Evolutionary conservation across 1,140 invertebrate genomes (phyloP), one percentile per base, ranked within the genome.

Genomic region (Diorhabda sublineata): DNA sequence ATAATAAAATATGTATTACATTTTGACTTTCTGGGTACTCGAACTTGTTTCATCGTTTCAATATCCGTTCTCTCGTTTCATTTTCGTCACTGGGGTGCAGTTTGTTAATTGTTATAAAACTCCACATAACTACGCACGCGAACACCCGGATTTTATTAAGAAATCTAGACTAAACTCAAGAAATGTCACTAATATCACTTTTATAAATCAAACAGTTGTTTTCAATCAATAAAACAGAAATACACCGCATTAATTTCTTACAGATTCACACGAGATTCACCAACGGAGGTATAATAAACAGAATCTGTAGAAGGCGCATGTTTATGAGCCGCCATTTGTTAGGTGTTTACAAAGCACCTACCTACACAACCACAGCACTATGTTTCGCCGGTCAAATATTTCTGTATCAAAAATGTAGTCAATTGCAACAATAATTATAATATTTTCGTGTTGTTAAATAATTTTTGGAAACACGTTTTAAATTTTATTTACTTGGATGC

Each of bases 31-130:
- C 82, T 80, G 76, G 81, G 80, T 64, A 80, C 82, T 67, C 83
- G 82, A 78, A 82, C 83, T 80, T 83, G 83, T 80, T 82, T 83
- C 83, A 84, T 84, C 74, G 78, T 63, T 81, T 77, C 61, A 60
- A 52, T 8, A 52, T 52, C 47, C 6, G 47, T 52, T 52, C 47
- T 52, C 6, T 42, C 26, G 45, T 26, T 52, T 52, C 47, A 3
- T 3, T 52, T 52, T 61, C 66, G 61, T 66, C 45, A 45, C 41
- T 26, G 41, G 57, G 45, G 41, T 56, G 57, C 64, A 26, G 45
- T 41, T 58, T 57, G 42, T 66, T 44, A 64, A 42, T 41, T 42
- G 45, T 57, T 56, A 58, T 42, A 58, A 66, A 42, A 66, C 52
- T 5, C 57, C 64, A 66, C 64, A 58, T 57, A 57, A 42, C 64